Evolutionary conservation across 2,113 vertebrate genomes (phyloP).

Genomic region (Hippocampus abdominalis): DNA sequence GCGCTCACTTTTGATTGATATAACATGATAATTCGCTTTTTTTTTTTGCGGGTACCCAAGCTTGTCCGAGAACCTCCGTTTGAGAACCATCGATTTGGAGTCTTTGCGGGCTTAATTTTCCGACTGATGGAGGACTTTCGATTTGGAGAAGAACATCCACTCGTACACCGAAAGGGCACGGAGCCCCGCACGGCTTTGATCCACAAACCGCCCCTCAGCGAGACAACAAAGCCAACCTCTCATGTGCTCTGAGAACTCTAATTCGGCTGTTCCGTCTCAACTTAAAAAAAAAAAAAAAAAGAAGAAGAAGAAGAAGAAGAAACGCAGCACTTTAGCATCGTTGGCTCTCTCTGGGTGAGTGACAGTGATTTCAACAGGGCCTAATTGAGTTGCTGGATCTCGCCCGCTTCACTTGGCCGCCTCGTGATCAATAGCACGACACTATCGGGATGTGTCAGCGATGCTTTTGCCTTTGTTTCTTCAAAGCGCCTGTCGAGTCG

Average conservation of each 20-base stretch:
- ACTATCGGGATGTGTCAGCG: constrained; percentile 56
- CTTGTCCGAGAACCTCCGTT: neutral
- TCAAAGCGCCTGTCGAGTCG: constrained; percentile 41
- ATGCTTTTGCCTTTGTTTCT: constrained; percentile 43
- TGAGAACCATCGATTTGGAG: neutral
- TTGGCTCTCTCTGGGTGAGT: constrained; percentile 26
- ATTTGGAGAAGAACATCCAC: neutral
- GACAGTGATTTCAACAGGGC: constrained; percentile 56
- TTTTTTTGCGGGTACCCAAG: neutral
- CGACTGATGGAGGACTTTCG: neutral
- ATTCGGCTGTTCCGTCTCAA: constrained; percentile 7
- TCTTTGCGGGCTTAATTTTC: neutral
- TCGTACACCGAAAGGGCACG: neutral
- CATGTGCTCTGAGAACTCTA: constrained; percentile 15
- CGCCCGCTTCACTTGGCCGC: constrained; percentile 27
- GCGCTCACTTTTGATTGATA: too few relatives aligned
- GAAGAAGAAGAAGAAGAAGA: neutral
- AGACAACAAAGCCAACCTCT: neutral
- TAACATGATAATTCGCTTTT: too few relatives aligned
- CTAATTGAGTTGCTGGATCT: constrained; percentile 58
- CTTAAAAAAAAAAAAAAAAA: neutral
- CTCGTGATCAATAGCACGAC: constrained; percentile 65
- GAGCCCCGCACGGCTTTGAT: neutral
- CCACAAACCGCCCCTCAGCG: neutral
- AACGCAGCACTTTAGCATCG: neutral